Evolutionary conservation across 2,888 invertebrate species (phyloP), one percentile per base, ranked within the genome.

Genomic region (Syrista parreyssii): DNA sequence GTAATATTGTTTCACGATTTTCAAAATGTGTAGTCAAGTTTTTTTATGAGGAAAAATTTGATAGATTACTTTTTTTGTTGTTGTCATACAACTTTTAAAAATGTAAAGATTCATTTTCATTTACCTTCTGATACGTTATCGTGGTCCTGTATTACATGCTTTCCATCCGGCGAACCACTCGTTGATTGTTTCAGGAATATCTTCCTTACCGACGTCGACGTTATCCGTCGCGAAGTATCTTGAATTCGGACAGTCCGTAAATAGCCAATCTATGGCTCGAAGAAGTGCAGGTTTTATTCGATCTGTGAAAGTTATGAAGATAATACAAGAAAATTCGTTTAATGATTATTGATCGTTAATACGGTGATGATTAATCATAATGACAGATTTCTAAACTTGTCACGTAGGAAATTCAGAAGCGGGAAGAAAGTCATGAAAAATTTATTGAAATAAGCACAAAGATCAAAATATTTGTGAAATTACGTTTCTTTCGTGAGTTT

Each of bases 241-340:
- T 23, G 23, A 55, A 68, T 74, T 74, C n/a, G 87, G 85, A 33
- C 89, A 89, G 75, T 84, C 84, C n/a, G 87, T 84, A 75, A 86
- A 87, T 36, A 89, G 76, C 89, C 89, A 89, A 74, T 83, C 83
- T 73, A 84, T 75, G 6, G 84, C 84, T 75, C 84, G 84, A 36
- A 82, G 15, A 34, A 89, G 34, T 15, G 81, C 80, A 72, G 87
- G 88, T 75, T 82, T 87, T 31, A 82, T 68, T 68, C 78, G 80
- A 82, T 86, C 89, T 89, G 75, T 32, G 81, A 76, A 68, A 74
- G 33, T 15, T 55, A 75, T 30, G 12, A 55, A n/a, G n/a, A n/a
- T n/a, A n/a, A n/a, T n/a, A n/a, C n/a, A n/a, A n/a, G n/a, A n/a
- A n/a, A n/a, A n/a, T n/a, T n/a, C n/a, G n/a, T 55, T 55, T 23